These are phyloP conservation scores for Ailuropoda melanoleuca DNA, from an alignment of 2,113 vertebrate genomes.

Conservation along the genomic window DNA sequence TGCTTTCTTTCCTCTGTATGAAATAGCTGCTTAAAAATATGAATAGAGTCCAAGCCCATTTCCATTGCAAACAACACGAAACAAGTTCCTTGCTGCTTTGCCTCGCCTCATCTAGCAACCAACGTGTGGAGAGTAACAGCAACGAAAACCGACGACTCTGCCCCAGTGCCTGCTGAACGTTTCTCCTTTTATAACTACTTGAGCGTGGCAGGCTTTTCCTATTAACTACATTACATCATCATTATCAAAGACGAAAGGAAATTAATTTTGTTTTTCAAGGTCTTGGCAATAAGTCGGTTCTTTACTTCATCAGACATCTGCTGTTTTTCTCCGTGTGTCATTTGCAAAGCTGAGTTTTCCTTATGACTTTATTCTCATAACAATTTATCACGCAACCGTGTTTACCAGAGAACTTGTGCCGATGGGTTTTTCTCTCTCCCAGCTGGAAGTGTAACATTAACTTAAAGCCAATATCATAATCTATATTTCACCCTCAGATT, in stretches of 20 bases:
- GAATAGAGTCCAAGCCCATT: not conserved
- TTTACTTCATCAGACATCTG: conserved; percentile 90
- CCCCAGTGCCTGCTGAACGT: conserved; percentile 83
- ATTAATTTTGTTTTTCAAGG: conserved; percentile 90
- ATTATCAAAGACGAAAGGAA: conserved; percentile 91
- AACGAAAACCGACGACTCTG: conserved; percentile 71
- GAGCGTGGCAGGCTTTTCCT: conserved; percentile 86
- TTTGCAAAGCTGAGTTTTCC: conserved; percentile 86
- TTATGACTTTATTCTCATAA: conserved; percentile 84
- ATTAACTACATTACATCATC: conserved; percentile 88
- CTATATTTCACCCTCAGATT: conserved; percentile 85
- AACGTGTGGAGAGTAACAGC: conserved; percentile 56
- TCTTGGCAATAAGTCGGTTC: conserved; percentile 85
- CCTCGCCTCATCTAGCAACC: conserved; percentile 57
- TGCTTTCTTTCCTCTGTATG: not conserved
- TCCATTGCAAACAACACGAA: not conserved
- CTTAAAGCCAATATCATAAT: conserved; percentile 80
- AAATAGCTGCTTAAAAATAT: conserved; percentile 16
- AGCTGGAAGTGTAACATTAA: conserved; percentile 79
- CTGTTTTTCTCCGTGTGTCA: conserved; percentile 88
- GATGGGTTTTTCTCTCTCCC: conserved; percentile 78
- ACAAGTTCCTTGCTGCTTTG: conserved; percentile 48
- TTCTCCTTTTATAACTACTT: conserved; percentile 86
- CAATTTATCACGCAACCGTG: conserved; percentile 82
- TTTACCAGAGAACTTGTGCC: conserved; percentile 77